These are phyloP conservation scores for Scalopus aquaticus DNA, from an alignment of 2,113 vertebrate genomes.

Conservation along the genomic window DNA sequence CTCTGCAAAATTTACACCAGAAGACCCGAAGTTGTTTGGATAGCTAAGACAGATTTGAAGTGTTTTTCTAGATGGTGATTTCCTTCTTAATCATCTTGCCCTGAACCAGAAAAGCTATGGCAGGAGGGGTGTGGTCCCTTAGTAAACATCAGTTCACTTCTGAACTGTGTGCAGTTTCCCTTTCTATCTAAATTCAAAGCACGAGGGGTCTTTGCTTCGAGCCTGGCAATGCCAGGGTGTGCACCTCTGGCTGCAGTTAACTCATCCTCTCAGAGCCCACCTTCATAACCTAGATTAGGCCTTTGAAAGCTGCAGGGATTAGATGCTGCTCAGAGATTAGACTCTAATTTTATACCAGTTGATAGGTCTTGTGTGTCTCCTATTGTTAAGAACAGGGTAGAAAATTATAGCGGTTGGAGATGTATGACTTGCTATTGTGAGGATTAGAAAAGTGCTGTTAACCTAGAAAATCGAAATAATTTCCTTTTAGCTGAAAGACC, in stretches of 20 bases:
- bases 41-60: slow-evolving; percentile 5
- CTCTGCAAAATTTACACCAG: background rate
- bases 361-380: slow-evolving; percentile 8
- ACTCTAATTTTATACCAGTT: background rate
- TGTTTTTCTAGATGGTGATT: slow-evolving; percentile 21
- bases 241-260: background rate
- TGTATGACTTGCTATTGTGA: background rate
- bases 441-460: slow-evolving; percentile 22
- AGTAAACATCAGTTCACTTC: slow-evolving; percentile 1
- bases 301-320: slow-evolving; percentile 5
- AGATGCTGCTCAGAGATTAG: slow-evolving; percentile 15
- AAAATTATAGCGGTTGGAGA: slow-evolving; percentile 22
- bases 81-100: slow-evolving; percentile 37
- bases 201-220: background rate
- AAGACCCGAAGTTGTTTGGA: background rate
- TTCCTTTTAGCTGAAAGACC: background rate
- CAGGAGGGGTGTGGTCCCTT: background rate
- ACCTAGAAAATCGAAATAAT: background rate
- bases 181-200: slow-evolving; percentile 41
- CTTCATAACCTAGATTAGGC: background rate
- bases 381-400: background rate
- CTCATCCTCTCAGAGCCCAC: background rate
- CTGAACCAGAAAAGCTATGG: background rate
- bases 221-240: background rate
- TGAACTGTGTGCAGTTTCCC: background rate